Evolutionary conservation across 2,888 invertebrate species (phyloP), one percentile per base, ranked within the genome.

Genomic region (Rhamphomyia laevipes): DNA sequence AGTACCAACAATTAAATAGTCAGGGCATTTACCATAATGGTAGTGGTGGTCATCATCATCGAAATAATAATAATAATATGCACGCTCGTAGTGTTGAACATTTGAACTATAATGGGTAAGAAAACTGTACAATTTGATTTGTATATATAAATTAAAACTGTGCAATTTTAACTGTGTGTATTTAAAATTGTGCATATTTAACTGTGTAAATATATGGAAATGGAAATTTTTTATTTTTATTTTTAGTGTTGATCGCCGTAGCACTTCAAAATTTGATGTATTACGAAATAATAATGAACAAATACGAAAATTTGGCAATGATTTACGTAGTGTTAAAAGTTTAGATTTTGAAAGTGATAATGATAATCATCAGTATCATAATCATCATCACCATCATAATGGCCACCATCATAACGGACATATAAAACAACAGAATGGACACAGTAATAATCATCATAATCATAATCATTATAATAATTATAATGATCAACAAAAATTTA

Each of bases 271-370:
- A 7, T 58, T 60, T 35, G 65, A 66, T 46, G 56, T 57, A 4
- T 54, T 61, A 12, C 65, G 64, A 7, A 55, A 61, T 46, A 60
- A 60, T 46, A 66, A 18, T 15, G 48, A 48, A 16, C 45, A 40
- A 23, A 18, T 37, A 21, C 42, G 53, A 21, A 47, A 46, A 42
- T 15, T 45, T n/a, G 48, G 49, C 12, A 49, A 42, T 23, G 54
- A 70, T 45, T 62, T 67, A 57, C 59, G 82, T 45, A 83, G 82
- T 62, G 80, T 82, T 0, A 83, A 83, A 57, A 84, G 86, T 0
- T 71, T 84, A 10, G 87, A 87, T 61, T 82, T 86, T 57, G 86
- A 86, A 62, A 84, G 83, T n/a, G 86, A 86, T 60, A 77, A 76
- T 43, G 79, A 77, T 1, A 74, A 69, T 7, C 1, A 13, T 3